Percentiles rank a stretch among this genome's conserved stretches.
Conservation (phyloP, 2,113 vertebrate genomes). For the Antechinus stuartii region DNA sequence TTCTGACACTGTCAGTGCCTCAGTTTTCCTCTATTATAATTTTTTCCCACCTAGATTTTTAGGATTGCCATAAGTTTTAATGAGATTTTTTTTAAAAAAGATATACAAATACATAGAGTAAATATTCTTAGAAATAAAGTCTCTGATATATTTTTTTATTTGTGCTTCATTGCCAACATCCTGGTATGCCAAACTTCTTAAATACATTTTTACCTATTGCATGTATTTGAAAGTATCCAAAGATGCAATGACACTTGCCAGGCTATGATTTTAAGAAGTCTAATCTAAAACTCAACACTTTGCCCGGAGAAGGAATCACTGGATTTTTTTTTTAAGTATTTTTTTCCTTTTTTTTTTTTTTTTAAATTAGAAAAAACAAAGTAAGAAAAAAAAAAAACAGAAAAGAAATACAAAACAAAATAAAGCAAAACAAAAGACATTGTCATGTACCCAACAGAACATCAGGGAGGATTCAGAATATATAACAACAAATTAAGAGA, state of each 20-base stretch:
- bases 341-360: no score
- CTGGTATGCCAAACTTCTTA: conserved; percentile 19
- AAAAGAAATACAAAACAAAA: no score
- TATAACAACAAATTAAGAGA: no score
- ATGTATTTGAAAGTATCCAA: neutral
- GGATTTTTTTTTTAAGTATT: no score
- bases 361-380: no score
- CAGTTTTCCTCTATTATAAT: neutral
- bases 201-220: neutral
- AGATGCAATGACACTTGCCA: neutral
- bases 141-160: neutral
- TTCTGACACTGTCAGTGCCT: neutral
- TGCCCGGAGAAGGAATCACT: neutral
- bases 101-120: neutral
- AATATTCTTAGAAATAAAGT: neutral
- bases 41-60: neutral
- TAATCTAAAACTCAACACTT: neutral
- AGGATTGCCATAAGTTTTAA: neutral
- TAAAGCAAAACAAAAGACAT: no score
- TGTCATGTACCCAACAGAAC: no score
- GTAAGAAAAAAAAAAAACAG: no score
- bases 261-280: neutral
- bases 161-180: neutral
- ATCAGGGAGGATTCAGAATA: no score
- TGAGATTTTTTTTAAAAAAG: neutral